Evolutionary conservation across 2,888 invertebrate genomes (phyloP).

Genomic region (Dolomedes plantarius): DNA sequence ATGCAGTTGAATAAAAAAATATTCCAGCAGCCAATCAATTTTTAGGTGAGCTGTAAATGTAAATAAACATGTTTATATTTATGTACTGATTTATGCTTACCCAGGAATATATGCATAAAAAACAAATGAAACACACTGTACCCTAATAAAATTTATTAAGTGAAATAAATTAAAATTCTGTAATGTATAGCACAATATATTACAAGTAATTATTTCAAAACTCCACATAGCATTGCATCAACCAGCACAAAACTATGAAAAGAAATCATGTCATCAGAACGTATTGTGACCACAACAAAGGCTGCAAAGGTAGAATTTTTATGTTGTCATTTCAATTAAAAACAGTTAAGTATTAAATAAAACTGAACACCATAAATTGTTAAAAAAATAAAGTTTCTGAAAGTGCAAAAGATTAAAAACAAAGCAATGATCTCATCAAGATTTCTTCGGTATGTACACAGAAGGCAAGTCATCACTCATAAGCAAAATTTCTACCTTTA

Average conservation of each 20-base stretch:
- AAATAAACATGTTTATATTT: too few species aligned
- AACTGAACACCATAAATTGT: not conserved
- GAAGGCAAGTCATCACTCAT: constrained; percentile 10
- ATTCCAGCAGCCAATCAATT: too few species aligned
- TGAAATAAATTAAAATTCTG: constrained; percentile 69
- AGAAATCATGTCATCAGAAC: constrained; percentile 2
- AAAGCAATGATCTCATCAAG: constrained; percentile 43
- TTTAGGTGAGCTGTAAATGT: too few species aligned
- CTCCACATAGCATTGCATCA: constrained; percentile 40
- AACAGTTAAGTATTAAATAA: not conserved
- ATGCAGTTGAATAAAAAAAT: too few species aligned
- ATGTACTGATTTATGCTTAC: too few species aligned
- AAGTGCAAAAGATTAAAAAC: constrained; percentile 42
- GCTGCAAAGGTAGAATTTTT: constrained; percentile 62
- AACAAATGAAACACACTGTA: constrained; percentile 15
- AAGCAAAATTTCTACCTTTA: constrained; percentile 55
- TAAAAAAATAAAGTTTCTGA: constrained; percentile 1
- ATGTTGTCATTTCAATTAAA: not conserved
- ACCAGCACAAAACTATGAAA: constrained; percentile 32
- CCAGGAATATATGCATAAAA: not conserved
- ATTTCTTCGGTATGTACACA: not conserved
- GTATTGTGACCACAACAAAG: constrained; percentile 35
- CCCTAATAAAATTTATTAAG: constrained; percentile 69
- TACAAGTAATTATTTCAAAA: constrained; percentile 58
- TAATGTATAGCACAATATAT: constrained; percentile 70